Base-by-base conservation (phyloP, 2,113 vertebrate species). In the Leptobrachium ailaonicum region DNA sequence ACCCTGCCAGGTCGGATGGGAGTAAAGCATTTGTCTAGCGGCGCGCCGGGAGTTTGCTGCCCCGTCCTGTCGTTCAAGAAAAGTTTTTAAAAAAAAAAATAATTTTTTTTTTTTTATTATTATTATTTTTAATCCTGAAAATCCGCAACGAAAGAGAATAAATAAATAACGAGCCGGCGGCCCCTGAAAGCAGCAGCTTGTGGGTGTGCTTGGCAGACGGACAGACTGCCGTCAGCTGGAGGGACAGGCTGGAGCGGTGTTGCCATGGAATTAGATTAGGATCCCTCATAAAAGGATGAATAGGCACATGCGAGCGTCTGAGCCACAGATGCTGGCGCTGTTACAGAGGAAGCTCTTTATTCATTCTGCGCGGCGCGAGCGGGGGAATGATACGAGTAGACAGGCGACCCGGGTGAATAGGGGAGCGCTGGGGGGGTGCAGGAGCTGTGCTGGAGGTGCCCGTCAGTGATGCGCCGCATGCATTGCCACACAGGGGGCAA, bases 131-230 rank as follows among this genome's bases (percentile, higher is more conserved):
- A 32, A 50, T 50, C 47, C 47, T 50, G 8, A 50, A 50, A 50
- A 50, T 50, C 47, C 8, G 47, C 47, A 50, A 50, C 47, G 47
- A 50, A 50, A 50, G 20, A 32, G 20, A 32, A 32, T 32, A 32
- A 32, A 32, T 32, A 32, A 32, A 32, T 32, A 32, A 32, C 20
- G 20, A 32, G 20, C 20, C 20, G 20, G 20, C 20, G 20, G 20
- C 20, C 47, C 47, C 47, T 77, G 0, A 0, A 32, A 76, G 45
- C 86, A 85, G 87, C 84, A 87, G 87, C 71, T 84, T 82, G 54
- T 0, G 69, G 85, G 84, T 85, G 85, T n/a, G 82, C 77, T 85
- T 80, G 81, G 77, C 58, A 72, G 6, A 9, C 4, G 62, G 43
- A 5, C 11, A 11, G 43, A 41, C 69, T 71, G 41, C 43, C 41